phyloP scores from a whole-genome alignment of 2,888 invertebrate genomes.

The Drosophila antonietae region DNA sequence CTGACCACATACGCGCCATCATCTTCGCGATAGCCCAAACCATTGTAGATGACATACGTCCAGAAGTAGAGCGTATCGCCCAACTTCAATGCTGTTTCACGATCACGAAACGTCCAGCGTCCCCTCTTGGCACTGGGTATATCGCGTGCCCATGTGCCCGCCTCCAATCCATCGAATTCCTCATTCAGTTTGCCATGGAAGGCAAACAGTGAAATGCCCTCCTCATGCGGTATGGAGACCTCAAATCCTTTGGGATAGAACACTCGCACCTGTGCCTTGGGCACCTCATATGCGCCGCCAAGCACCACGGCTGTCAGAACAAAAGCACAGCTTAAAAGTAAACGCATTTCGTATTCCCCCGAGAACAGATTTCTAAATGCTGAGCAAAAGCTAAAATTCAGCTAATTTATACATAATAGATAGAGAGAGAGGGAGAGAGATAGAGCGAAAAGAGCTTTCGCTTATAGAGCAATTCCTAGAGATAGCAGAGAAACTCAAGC shows the following conservation, averaged over 20 bases:
- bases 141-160: constrained; percentile 88
- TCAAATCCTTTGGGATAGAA: constrained; percentile 86
- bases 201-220: constrained; percentile 90
- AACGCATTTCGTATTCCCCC: no score
- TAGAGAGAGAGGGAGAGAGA: neutral
- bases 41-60: constrained; percentile 90
- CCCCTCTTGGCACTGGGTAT: constrained; percentile 87
- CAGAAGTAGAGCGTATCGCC: constrained; percentile 91
- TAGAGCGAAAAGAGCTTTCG: constrained; percentile 1
- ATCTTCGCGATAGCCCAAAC: constrained; percentile 88
- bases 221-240: constrained; percentile 86
- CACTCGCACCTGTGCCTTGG: constrained; percentile 85
- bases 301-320: constrained; percentile 21
- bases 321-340: constrained; percentile 19
- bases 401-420: constrained; percentile 16
- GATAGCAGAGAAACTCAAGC: neutral
- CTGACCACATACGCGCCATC: constrained; percentile 77
- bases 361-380: constrained; percentile 3
- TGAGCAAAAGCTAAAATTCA: neutral
- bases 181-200: constrained; percentile 91
- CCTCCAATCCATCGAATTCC: constrained; percentile 89
- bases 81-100: constrained; percentile 86
- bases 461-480: neutral
- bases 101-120: constrained; percentile 89
- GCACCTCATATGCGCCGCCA: constrained; percentile 82